These are phyloP conservation scores for Mercenaria mercenaria DNA, from an alignment of 1,140 invertebrate species.

Conservation along the genomic window DNA sequence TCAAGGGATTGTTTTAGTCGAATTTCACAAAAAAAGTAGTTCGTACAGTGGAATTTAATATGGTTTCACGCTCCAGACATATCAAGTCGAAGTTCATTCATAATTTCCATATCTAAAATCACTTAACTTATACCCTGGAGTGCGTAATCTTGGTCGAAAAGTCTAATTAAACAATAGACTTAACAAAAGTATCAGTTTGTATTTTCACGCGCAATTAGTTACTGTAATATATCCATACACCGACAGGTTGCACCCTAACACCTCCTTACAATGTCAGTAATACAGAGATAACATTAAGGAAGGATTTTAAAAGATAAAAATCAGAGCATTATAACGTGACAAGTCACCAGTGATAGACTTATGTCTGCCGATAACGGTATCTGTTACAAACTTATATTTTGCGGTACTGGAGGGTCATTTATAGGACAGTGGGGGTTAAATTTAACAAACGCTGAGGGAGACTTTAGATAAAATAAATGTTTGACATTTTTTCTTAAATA, in stretches of 20 bases:
- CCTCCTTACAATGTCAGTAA: background rate
- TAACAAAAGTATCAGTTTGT: background rate
- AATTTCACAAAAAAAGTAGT: too few species aligned
- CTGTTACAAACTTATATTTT: background rate
- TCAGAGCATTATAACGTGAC: background rate
- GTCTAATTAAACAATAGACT: background rate
- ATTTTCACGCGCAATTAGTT: background rate
- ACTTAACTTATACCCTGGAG: background rate
- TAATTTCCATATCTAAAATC: background rate
- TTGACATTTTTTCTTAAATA: too few species aligned
- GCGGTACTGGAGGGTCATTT: background rate
- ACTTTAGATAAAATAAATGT: too few species aligned
- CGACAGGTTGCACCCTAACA: background rate
- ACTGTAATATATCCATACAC: background rate
- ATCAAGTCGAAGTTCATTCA: background rate
- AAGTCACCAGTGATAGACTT: background rate
- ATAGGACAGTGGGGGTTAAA: constrained; percentile 1
- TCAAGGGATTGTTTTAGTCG: too few species aligned
- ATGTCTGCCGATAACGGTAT: background rate
- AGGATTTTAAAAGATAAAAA: background rate
- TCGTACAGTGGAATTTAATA: too few species aligned
- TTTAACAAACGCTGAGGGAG: background rate
- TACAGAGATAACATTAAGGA: background rate
- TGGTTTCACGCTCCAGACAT: background rate
- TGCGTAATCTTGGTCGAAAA: background rate